Evolutionary conservation across 2,797 vertebrate species (phyloP), one percentile per base, ranked within the genome.

Genomic region (Bradypodion ventrale): DNA sequence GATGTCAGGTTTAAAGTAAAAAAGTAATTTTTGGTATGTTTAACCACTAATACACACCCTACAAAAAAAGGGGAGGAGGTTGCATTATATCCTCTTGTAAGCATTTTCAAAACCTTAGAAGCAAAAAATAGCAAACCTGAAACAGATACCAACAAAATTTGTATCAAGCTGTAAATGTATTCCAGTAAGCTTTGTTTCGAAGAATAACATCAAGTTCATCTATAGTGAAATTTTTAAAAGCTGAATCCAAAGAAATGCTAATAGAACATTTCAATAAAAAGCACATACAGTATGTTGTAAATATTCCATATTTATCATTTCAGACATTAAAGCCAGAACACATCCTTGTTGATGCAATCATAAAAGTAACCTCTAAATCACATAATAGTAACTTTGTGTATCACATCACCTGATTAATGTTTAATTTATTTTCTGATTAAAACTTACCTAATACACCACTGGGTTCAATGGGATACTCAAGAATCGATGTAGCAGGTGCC

Each of bases 391-490:
- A 35, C 42, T 52, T 0, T 49, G 56, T 62, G 42, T 65, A n/a
- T 42, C 1, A 37, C 0, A 49, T 0, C 59, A 80, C 9, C 85
- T 27, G 1, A 0, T 40, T 83, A 82, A 69, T 9, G 78, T 59
- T 44, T 40, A 72, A 40, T 76, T 27, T 84, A 60, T 81, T 70
- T 78, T 15, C 75, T 25, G 56, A 83, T n/a, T 65, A 19, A 52
- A 52, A 93, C 97, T 96, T 98, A 99, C 99, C 98, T 99, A 99
- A 97, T 93, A 99, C 97, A 95, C 98, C 98, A 93, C 97, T 98
- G 90, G 98, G 97, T 93, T 99, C 99, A 93, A 99, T 99, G 76
- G 99, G 99, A 91, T 99, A 99, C 96, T 99, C 99, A 95, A 99
- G 97, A 96, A 99, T 99, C 93, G 98, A 99, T 74, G 97, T 97